phyloP scores from a whole-genome alignment of 1,140 invertebrate species.

The Drosophila novamexicana region DNA sequence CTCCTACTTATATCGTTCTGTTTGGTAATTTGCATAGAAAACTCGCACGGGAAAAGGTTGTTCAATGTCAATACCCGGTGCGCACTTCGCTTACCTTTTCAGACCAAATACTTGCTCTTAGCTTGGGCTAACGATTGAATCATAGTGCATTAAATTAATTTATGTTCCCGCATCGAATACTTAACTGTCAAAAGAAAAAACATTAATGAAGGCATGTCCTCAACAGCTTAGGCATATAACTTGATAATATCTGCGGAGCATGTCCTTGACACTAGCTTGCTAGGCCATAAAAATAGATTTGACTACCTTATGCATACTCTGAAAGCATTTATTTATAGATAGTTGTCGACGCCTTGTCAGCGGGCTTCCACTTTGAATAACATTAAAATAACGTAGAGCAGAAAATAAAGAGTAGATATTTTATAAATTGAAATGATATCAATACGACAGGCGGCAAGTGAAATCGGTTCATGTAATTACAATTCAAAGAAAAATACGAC shows the following conservation, averaged over 20 bases:
- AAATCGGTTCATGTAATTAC: constrained; percentile 67
- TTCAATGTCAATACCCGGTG: constrained; percentile 44
- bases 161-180: constrained; percentile 41
- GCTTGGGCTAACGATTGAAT: constrained; percentile 51
- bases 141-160: constrained; percentile 76
- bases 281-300: constrained; percentile 57
- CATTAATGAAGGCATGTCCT: constrained; percentile 49
- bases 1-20: constrained; percentile 12
- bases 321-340: not conserved
- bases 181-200: constrained; percentile 43
- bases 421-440: constrained; percentile 59
- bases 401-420: constrained; percentile 14
- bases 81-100: not conserved
- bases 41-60: constrained; percentile 57
- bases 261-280: constrained; percentile 38
- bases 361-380: constrained; percentile 50
- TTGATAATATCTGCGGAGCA: constrained; percentile 31
- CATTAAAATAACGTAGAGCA: constrained; percentile 31
- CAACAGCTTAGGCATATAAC: constrained; percentile 17
- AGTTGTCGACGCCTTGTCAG: constrained; percentile 27
- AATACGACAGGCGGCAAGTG: constrained; percentile 47
- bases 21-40: constrained; percentile 69
- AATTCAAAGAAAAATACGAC: constrained; percentile 37
- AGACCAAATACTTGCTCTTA: constrained; percentile 10
- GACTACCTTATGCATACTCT: constrained; percentile 19